Evolutionary conservation across 2,797 vertebrate genomes (phyloP), one percentile per base, ranked within the genome.

Genomic region (Hoplostethus atlanticus): DNA sequence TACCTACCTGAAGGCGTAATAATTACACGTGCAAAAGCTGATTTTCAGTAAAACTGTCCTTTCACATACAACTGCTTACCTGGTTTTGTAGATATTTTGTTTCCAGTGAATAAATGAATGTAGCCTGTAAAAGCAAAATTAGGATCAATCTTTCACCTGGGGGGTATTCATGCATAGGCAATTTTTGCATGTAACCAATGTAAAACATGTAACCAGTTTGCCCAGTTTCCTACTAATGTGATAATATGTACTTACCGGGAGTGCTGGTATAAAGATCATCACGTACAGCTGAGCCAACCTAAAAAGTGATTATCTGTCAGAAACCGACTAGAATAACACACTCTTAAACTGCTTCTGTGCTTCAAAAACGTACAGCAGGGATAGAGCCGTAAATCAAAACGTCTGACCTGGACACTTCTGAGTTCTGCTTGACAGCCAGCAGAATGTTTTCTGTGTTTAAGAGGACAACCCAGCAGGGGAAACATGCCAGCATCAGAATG

Each of bases 391-490:
- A 5, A 15, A 13, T 9, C 6, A 0, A 13, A 0, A 47, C 3
- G 17, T 17, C 89, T 87, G 50, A 98, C 96, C 94, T 96, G 85
- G 96, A 94, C 71, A 97, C 94, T 2, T 93, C 92, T 0, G 96
- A 95, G 40, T 95, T 89, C 87, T 97, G 96, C 50, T 13, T 85
- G 83, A 96, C 83, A 13, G 95, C 91, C 86, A 96, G 71, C 61
- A 98, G 88, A 57, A 98, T 88, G 2, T 62, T 71, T 73, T 97
- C 92, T 0, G 97, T 97, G 91, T 98, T 98, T 77, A 97, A 73
- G 76, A 98, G 96, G 68, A 98, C 34, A 0, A 97, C 96, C 95
- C 97, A 98, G 90, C 97, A 98, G 2, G 97, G 96, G 63, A 96
- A 95, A 90, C 96, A 97, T 4, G 93, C 94, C 6, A 98, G 91